Conservation (phyloP, 92 coral and sea anemone species). For the Nematostella vectensis region DNA sequence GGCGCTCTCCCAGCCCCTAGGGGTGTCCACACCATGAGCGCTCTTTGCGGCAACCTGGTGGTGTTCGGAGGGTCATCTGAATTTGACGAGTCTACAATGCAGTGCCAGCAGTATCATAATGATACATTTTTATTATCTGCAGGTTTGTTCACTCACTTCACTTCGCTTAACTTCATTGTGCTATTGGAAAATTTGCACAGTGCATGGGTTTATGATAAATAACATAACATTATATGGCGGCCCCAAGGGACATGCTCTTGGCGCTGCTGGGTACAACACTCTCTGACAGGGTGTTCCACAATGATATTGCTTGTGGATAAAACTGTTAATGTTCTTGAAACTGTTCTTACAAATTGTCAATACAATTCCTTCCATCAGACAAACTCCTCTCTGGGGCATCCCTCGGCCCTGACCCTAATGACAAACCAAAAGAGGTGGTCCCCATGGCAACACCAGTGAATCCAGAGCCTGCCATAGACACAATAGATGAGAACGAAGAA, state of each 20-base stretch:
- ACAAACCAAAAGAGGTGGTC: conserved; percentile 16
- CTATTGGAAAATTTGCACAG: background rate
- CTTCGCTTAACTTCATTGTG: background rate
- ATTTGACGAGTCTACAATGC: conserved; percentile 64
- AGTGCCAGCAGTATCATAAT: conserved; percentile 53
- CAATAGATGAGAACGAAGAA: conserved; percentile 20
- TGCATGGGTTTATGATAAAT: too few species aligned
- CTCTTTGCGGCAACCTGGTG: conserved; percentile 41
- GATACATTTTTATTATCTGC: conserved; percentile 36
- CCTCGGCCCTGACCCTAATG: conserved; percentile 61
- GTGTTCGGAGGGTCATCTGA: conserved; percentile 74
- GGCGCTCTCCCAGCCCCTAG: conserved; percentile 47
- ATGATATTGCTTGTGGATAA: too few species aligned
- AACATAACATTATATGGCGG: too few species aligned
- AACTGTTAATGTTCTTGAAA: too few species aligned
- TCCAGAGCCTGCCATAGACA: conserved; percentile 6
- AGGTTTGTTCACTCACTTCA: conserved; percentile 25
- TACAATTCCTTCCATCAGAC: too few species aligned
- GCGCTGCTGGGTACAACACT: too few species aligned
- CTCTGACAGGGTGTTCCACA: too few species aligned
- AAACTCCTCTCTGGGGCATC: conserved; percentile 53
- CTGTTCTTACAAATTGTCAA: too few species aligned
- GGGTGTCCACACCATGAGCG: conserved; percentile 51
- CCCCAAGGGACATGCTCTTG: too few species aligned
- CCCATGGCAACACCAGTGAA: background rate